Conservation (phyloP, 2,113 vertebrate species). For the Alectura lathami region DNA sequence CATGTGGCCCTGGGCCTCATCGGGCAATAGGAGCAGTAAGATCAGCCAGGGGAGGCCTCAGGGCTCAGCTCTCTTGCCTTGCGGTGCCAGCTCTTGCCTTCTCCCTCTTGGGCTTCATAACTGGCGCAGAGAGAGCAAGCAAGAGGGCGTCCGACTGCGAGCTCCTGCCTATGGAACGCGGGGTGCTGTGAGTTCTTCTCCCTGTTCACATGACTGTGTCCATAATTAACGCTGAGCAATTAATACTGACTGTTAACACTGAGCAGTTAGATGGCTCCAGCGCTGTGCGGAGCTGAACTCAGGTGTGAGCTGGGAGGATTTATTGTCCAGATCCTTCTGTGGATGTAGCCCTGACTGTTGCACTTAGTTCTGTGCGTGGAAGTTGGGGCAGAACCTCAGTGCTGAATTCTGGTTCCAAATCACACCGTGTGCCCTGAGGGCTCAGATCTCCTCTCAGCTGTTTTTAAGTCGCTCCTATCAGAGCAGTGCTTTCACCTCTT, state of each 20-base stretch:
- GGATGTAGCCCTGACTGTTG: not conserved
- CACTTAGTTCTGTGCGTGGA: not conserved
- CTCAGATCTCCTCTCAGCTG: not conserved
- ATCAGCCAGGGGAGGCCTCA: not conserved
- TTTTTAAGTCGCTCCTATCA: not conserved
- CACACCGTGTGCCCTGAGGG: not conserved
- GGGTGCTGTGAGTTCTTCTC: not conserved
- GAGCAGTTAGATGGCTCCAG: not conserved
- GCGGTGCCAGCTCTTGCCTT: not conserved
- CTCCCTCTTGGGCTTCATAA: not conserved
- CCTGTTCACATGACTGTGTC: not conserved
- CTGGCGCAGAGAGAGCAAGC: not conserved
- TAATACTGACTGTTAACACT: not conserved
- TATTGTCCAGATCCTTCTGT: not conserved
- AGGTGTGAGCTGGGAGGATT: not conserved
- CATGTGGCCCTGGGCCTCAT: fast-evolving
- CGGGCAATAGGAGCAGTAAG: not conserved
- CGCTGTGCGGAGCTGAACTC: not conserved
- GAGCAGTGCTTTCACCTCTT: not conserved
- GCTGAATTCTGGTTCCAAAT: not conserved
- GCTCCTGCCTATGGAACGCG: not conserved
- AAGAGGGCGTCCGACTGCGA: not conserved
- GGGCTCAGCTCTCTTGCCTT: not conserved
- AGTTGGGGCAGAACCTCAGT: not conserved
- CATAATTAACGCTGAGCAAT: not conserved